Evolutionary conservation across 2,888 invertebrate genomes (phyloP).

Genomic region (Volucella zonaria): DNA sequence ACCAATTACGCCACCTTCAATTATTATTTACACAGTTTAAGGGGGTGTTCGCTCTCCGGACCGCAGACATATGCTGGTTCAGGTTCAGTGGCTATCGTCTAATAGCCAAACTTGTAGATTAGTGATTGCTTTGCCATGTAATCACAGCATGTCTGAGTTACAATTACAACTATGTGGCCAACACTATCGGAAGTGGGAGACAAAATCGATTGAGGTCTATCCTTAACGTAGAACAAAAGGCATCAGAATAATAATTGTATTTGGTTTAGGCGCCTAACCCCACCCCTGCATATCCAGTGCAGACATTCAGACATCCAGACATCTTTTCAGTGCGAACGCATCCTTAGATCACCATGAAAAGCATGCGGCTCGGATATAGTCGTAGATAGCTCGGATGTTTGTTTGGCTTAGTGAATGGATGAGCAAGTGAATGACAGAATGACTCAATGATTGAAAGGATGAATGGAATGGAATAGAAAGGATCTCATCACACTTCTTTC

Average conservation of each 20-base stretch:
- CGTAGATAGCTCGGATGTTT: constrained; percentile 16
- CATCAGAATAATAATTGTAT: constrained; percentile 4
- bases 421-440: constrained; percentile 15
- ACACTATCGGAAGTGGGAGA: background rate
- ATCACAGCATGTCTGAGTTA: constrained; percentile 15
- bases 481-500: constrained; percentile 58
- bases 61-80: constrained; percentile 16
- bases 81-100: constrained; percentile 8
- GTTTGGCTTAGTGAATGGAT: constrained; percentile 23
- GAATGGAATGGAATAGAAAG: constrained; percentile 39
- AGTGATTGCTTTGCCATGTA: constrained; percentile 4
- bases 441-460: constrained; percentile 53
- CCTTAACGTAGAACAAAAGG: background rate
- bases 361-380: background rate
- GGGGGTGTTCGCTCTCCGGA: background rate
- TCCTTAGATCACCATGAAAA: constrained; percentile 27
- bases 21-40: constrained; percentile 18
- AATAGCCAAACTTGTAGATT: background rate
- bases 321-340: constrained; percentile 38
- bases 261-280: background rate
- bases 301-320: constrained; percentile 17
- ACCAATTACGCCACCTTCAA: constrained; percentile 67
- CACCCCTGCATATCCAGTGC: background rate
- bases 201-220: constrained; percentile 7
- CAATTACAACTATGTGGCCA: background rate